A percentile compares a stretch with the other conserved stretches of the same genome.
phyloP scores from a whole-genome alignment of 64 coral and sea anemone genomes.

The Montipora cactus region DNA sequence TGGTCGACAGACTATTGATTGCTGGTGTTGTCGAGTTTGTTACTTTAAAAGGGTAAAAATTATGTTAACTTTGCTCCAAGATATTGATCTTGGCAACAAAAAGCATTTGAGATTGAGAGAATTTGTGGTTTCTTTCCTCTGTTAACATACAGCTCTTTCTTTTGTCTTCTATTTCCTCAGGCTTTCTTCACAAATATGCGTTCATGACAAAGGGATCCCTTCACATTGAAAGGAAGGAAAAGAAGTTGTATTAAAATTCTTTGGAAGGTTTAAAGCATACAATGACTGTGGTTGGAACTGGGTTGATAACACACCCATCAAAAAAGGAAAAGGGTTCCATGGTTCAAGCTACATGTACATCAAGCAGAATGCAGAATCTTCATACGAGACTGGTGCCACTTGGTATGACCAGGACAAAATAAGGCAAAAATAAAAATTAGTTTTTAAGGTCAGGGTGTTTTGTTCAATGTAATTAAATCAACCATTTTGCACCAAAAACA shows the following conservation, averaged over 20 bases:
- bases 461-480: background rate
- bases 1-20: too few species aligned
- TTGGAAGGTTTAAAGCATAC: too few species aligned
- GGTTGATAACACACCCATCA: too few species aligned
- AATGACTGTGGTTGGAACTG: too few species aligned
- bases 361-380: too few species aligned
- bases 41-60: too few species aligned
- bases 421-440: background rate
- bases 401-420: too few species aligned
- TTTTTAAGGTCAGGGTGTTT: background rate
- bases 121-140: background rate
- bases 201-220: slow-evolving; percentile 63
- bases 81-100: too few species aligned
- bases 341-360: background rate
- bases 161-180: slow-evolving; percentile 33
- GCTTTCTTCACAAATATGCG: slow-evolving; percentile 78
- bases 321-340: background rate
- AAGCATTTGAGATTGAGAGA: too few species aligned
- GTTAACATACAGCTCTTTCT: background rate
- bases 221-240: slow-evolving; percentile 3
- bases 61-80: too few species aligned
- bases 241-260: background rate
- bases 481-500: background rate
- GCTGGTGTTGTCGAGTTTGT: too few species aligned
- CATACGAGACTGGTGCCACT: too few species aligned